Percentiles rank a stretch among this genome's conserved stretches.
phyloP scores from a whole-genome alignment of 2,888 invertebrate genomes.

The Lepidocyrtoides sp. region DNA sequence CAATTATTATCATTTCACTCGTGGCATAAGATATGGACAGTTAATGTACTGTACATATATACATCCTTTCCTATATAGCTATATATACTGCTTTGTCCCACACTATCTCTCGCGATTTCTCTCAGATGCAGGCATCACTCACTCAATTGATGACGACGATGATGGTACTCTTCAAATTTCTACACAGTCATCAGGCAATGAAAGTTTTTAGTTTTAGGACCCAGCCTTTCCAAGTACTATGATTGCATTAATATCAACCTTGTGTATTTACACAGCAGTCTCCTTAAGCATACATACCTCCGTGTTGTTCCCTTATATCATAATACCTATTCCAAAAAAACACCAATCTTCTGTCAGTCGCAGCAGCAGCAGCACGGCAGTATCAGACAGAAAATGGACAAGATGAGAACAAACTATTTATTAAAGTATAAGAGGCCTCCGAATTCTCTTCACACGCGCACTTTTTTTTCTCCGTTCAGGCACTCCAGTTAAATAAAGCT shows the following conservation, averaged over 20 bases:
- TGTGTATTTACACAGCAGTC: background rate
- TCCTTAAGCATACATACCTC: background rate
- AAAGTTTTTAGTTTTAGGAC: slow-evolving; percentile 4
- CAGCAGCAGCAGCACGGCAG: slow-evolving; percentile 13
- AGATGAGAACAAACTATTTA: slow-evolving; percentile 40
- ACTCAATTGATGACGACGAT: slow-evolving; percentile 55
- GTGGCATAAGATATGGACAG: background rate
- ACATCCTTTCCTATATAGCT: background rate
- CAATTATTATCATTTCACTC: slow-evolving; percentile 64
- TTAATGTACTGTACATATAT: background rate
- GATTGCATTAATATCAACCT: background rate
- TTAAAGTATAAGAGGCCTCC: slow-evolving; percentile 28
- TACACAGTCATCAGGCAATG: slow-evolving; percentile 30
- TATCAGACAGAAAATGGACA: slow-evolving; percentile 49
- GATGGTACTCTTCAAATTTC: slow-evolving; percentile 36
- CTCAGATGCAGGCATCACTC: slow-evolving; percentile 68
- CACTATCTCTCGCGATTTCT: slow-evolving; percentile 18
- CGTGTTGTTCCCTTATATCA: background rate
- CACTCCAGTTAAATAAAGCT: slow-evolving; percentile 26
- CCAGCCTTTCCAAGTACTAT: background rate
- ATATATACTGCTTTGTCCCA: background rate
- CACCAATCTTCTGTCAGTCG: slow-evolving; percentile 22
- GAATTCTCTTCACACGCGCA: background rate
- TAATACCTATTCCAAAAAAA: background rate
- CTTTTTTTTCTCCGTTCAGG: background rate